Conservation (phyloP, 30 jellyfish, hydroid and myxozoan genomes). For the Catostylus mosaicus region DNA sequence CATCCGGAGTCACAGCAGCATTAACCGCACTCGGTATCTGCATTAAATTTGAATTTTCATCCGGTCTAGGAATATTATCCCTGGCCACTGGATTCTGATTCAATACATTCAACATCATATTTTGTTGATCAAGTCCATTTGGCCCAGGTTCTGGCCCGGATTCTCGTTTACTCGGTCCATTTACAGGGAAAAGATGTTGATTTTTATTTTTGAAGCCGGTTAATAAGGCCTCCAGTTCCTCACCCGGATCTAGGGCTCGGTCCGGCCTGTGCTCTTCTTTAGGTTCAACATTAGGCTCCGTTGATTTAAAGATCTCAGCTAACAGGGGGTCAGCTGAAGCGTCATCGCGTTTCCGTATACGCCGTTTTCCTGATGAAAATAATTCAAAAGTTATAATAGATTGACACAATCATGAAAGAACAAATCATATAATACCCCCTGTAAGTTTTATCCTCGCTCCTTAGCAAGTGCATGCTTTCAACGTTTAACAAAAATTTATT, state of each 20-base stretch:
- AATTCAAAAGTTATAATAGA: not conserved
- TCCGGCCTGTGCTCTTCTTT: slow-evolving; percentile 65
- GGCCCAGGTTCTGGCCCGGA: slow-evolving; percentile 63
- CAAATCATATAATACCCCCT: too few species aligned
- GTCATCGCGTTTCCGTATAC: slow-evolving; percentile 71
- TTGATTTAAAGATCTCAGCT: slow-evolving; percentile 62
- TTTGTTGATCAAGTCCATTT: slow-evolving; percentile 40
- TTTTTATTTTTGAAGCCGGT: slow-evolving; percentile 58
- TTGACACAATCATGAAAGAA: not conserved
- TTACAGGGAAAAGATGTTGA: slow-evolving; percentile 46
- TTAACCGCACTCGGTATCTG: slow-evolving; percentile 41
- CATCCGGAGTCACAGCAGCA: slow-evolving; percentile 21
- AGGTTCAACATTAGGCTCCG: slow-evolving; percentile 43
- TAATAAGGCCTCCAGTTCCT: slow-evolving; percentile 70
- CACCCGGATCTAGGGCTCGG: slow-evolving; percentile 70
- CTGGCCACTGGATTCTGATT: slow-evolving; percentile 22
- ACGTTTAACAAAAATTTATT: too few species aligned
- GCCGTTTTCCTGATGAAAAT: slow-evolving; percentile 43
- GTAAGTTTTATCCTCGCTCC: too few species aligned
- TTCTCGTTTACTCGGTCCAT: slow-evolving; percentile 61
- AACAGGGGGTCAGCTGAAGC: slow-evolving; percentile 73
- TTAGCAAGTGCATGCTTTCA: too few species aligned
- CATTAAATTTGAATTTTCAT: slow-evolving; percentile 26
- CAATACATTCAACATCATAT: slow-evolving; percentile 7
- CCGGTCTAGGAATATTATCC: slow-evolving; percentile 51